These are phyloP conservation scores for Cossypha caffra DNA, from an alignment of 2,797 vertebrate genomes.

Conservation along the genomic window DNA sequence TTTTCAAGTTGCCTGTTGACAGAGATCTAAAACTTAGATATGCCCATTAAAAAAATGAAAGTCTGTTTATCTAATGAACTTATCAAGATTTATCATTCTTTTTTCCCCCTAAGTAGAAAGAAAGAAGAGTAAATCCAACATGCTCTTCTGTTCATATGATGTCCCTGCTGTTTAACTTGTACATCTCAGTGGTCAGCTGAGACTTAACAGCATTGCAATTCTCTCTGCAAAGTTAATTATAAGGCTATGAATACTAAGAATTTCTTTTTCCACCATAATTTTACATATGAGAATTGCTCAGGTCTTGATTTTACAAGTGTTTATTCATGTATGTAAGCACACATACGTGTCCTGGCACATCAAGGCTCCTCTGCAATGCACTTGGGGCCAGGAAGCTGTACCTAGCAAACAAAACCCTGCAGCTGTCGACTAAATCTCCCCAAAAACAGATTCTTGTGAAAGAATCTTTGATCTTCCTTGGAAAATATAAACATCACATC, in stretches of 20 bases:
- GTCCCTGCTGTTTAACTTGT: background rate
- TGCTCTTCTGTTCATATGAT: background rate
- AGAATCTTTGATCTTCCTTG: background rate
- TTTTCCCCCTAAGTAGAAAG: background rate
- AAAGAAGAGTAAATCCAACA: background rate
- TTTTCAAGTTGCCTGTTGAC: background rate
- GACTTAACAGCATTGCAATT: background rate
- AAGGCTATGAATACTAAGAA: background rate
- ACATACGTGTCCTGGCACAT: accelerated
- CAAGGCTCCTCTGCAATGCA: background rate
- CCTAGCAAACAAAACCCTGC: background rate
- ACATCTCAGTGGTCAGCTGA: background rate
- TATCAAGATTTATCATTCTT: background rate
- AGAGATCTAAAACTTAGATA: background rate
- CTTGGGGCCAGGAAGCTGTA: background rate
- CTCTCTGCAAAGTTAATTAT: background rate
- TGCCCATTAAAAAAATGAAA: background rate
- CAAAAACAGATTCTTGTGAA: background rate
- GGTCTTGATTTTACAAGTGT: background rate
- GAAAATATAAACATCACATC: background rate
- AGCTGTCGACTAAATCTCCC: background rate
- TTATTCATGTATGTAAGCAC: background rate
- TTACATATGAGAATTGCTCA: background rate
- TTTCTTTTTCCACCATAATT: background rate
- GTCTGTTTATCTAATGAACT: background rate